Conservation (phyloP, 2,888 invertebrate species). For the Aleiodes testaceus region DNA sequence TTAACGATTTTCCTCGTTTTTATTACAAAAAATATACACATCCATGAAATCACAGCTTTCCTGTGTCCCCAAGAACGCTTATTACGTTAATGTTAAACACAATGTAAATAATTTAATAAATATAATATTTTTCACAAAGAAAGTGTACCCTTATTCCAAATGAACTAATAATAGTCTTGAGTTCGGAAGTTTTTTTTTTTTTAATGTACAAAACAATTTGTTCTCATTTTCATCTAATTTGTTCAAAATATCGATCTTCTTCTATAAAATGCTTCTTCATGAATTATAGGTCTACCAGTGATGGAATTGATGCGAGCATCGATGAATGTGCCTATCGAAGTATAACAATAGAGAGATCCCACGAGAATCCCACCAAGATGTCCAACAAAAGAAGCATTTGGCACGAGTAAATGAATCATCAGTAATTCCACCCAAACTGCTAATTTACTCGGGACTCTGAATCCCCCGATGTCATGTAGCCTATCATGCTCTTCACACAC, state of each 20-base stretch:
- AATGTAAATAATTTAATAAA: conserved; percentile 20
- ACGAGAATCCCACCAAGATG: conserved; percentile 79
- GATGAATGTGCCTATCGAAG: conserved; percentile 68
- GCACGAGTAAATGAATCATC: conserved; percentile 77
- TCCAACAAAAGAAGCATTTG: conserved; percentile 78
- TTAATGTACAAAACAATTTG: not conserved
- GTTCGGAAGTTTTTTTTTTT: not conserved
- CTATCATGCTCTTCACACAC: conserved; percentile 69
- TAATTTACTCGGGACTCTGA: conserved; percentile 74
- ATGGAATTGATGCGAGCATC: conserved; percentile 65
- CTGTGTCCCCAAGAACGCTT: not conserved
- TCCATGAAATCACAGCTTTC: not conserved
- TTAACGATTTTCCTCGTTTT: not conserved
- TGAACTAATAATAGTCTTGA: not conserved
- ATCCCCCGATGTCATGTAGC: conserved; percentile 65
- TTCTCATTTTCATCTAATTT: not conserved
- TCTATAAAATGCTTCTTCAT: conserved; percentile 67
- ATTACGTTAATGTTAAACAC: conserved; percentile 9
- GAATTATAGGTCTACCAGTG: conserved; percentile 69
- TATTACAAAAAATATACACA: not conserved
- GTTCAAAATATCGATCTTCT: conserved; percentile 50
- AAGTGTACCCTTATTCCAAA: not conserved
- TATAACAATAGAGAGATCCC: conserved; percentile 76
- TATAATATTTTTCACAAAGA: conserved; percentile 28
- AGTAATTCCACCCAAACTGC: conserved; percentile 78